These are phyloP conservation scores for Poecile atricapillus DNA, from an alignment of 2,113 vertebrate genomes.

Conservation along the genomic window DNA sequence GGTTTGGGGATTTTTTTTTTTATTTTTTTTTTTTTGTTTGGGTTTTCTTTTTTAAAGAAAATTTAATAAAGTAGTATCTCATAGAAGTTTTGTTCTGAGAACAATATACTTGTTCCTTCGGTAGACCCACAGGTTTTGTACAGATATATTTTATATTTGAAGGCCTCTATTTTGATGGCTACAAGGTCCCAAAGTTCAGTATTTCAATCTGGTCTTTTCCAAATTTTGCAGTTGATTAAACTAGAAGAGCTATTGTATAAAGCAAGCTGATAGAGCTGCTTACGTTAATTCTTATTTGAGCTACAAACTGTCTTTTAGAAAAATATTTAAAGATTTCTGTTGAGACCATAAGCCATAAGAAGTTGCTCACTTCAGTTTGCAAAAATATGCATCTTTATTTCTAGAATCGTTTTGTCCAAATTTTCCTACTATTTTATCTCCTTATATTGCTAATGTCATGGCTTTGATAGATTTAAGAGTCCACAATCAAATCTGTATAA, in stretches of 20 bases:
- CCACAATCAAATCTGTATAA: neutral
- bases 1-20: neutral
- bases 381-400: neutral
- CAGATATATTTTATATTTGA: neutral
- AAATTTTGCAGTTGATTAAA: neutral
- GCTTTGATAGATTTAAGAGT: slow-evolving; percentile 15
- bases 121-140: neutral
- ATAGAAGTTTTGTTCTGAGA: neutral
- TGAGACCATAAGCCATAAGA: neutral
- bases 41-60: no score
- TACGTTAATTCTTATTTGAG: neutral
- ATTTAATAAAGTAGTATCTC: neutral
- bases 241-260: neutral
- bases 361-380: neutral
- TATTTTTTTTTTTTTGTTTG: neutral
- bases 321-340: neutral
- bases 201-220: neutral
- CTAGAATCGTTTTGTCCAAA: neutral
- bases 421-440: neutral
- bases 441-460: neutral
- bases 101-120: neutral
- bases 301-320: neutral
- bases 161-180: neutral
- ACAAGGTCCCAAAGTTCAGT: neutral
- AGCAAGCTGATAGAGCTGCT: neutral